Evolutionary conservation across 2,888 invertebrate genomes (phyloP).

Genomic region (Chrysina gloriosa): DNA sequence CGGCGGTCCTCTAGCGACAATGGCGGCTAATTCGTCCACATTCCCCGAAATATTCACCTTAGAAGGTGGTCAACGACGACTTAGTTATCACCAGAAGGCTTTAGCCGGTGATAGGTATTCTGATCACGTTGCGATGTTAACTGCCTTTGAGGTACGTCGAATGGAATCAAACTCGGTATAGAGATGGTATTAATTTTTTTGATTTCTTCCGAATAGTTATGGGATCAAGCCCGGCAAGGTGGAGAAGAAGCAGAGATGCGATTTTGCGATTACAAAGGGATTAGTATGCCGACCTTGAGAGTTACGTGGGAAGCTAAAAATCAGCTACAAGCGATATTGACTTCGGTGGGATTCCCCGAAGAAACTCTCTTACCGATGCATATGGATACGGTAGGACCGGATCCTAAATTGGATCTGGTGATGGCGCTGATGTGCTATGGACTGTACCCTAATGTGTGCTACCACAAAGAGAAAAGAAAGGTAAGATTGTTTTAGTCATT

Average conservation of each 20-base stretch:
- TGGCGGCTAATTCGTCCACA: conserved; percentile 95
- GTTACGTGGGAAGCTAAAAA: conserved; percentile 92
- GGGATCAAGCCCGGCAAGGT: conserved; percentile 76
- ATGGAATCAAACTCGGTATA: conserved; percentile 7
- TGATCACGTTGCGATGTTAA: conserved; percentile 95
- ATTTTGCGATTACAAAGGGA: conserved; percentile 92
- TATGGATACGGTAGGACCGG: conserved; percentile 81
- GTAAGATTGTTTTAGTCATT: conserved; percentile 62
- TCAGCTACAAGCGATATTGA: conserved; percentile 71
- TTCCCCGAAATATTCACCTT: conserved; percentile 94
- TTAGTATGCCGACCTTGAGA: conserved; percentile 89
- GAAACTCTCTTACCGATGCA: conserved; percentile 81
- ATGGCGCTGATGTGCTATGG: conserved; percentile 90
- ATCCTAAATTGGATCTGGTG: conserved; percentile 84
- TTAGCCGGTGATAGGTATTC: conserved; percentile 89
- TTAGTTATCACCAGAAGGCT: conserved; percentile 86
- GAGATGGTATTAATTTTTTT: neutral
- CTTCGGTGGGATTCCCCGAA: conserved; percentile 88
- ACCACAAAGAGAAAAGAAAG: conserved; percentile 94
- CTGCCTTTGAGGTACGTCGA: conserved; percentile 80
- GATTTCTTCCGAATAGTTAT: conserved; percentile 66
- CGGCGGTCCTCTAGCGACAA: conserved; percentile 91
- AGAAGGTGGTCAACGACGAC: conserved; percentile 78
- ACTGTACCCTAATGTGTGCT: conserved; percentile 96
- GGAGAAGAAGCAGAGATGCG: conserved; percentile 81